Evolutionary conservation across 2,797 vertebrate species (phyloP).

Genomic region (Spinus olivaceus): DNA sequence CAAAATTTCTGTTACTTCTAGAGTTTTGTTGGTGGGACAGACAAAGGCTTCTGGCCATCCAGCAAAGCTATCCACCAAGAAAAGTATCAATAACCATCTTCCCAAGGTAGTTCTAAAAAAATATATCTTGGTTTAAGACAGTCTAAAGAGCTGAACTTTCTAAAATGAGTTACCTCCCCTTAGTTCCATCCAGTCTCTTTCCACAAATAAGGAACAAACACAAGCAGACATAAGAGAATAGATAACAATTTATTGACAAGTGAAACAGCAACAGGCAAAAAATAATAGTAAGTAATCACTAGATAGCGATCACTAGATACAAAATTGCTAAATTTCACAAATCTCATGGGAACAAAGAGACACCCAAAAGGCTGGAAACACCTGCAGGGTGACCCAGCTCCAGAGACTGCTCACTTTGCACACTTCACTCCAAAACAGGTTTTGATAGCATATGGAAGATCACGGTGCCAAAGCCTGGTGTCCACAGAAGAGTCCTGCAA

Average conservation of each 20-base stretch:
- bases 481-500: neutral
- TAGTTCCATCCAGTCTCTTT: neutral
- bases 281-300: neutral
- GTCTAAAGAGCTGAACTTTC: neutral
- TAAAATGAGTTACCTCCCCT: neutral
- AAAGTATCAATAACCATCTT: neutral
- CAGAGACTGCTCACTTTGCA: neutral
- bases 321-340: neutral
- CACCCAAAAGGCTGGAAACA: neutral
- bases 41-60: neutral
- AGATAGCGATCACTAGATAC: neutral
- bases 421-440: neutral
- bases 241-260: neutral
- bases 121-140: neutral
- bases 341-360: neutral
- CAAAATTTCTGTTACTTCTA: neutral
- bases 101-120: neutral
- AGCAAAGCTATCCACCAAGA: neutral
- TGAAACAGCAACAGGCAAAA: neutral
- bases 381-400: neutral
- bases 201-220: neutral
- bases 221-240: neutral
- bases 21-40: neutral
- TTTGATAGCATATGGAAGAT: neutral
- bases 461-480: fast-evolving